These are phyloP conservation scores for Dermatemys mawii DNA, from an alignment of 2,113 vertebrate species.

Conservation along the genomic window DNA sequence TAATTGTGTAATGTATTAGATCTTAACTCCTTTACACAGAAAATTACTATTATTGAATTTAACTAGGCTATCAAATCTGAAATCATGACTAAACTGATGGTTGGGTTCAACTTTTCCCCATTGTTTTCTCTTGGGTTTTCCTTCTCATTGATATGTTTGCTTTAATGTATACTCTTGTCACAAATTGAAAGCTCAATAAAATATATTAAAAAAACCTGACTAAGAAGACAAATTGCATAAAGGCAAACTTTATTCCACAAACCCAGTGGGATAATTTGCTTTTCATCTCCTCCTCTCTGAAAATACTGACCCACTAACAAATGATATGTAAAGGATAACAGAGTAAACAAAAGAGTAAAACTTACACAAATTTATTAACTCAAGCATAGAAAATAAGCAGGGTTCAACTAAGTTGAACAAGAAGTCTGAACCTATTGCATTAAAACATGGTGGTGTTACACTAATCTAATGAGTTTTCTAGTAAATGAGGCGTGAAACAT, in stretches of 20 bases:
- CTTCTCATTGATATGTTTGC: not conserved
- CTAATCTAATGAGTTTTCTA: conserved; percentile 79
- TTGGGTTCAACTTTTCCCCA: not conserved
- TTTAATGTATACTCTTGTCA: conserved; percentile 48
- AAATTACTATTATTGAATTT: too few relatives aligned
- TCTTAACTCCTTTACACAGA: too few relatives aligned
- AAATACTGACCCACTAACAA: conserved; percentile 63
- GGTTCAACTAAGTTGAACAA: conserved; percentile 64
- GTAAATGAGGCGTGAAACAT: conserved; percentile 81
- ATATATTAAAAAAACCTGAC: conserved; percentile 37
- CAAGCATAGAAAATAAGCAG: conserved; percentile 70
- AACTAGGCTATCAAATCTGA: not conserved
- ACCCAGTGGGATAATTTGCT: conserved; percentile 72
- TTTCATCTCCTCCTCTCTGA: conserved; percentile 62
- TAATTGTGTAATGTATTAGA: not conserved
- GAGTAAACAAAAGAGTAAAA: conserved; percentile 63
- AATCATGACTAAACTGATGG: not conserved
- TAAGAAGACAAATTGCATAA: conserved; percentile 55
- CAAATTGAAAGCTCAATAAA: conserved; percentile 63
- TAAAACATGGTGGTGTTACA: conserved; percentile 69
- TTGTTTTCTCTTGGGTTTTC: conserved; percentile 1
- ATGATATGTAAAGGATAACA: conserved; percentile 68
- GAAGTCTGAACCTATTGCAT: conserved; percentile 72
- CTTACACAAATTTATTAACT: conserved; percentile 74
- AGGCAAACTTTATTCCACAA: conserved; percentile 56